These are phyloP conservation scores for Melanargia galathea DNA, from an alignment of 2,888 invertebrate species.

Conservation along the genomic window DNA sequence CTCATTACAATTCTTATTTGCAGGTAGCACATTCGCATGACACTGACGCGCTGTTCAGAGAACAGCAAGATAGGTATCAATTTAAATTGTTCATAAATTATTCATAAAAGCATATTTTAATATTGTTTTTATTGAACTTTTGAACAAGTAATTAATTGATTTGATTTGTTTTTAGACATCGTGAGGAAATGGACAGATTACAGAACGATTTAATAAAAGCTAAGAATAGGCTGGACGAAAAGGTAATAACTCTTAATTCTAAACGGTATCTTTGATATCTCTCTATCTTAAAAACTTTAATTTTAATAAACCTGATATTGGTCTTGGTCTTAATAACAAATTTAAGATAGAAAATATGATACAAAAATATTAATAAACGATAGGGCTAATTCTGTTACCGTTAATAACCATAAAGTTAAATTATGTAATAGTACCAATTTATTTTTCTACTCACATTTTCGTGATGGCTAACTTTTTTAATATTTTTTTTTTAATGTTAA, in stretches of 20 bases:
- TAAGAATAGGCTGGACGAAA: constrained; percentile 78
- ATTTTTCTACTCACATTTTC: too few species aligned
- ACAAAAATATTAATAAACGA: too few species aligned
- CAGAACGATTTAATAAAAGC: constrained; percentile 80
- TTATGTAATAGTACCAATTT: too few species aligned
- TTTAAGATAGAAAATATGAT: too few species aligned
- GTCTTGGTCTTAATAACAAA: too few species aligned
- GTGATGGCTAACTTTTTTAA: too few species aligned
- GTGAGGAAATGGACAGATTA: constrained; percentile 78
- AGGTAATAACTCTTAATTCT: constrained; percentile 52
- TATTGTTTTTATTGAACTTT: background rate
- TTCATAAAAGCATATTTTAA: background rate
- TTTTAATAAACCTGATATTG: too few species aligned
- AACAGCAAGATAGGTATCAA: constrained; percentile 74
- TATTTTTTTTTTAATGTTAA: background rate
- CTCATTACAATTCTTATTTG: background rate
- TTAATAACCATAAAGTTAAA: too few species aligned
- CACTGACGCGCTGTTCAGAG: constrained; percentile 73
- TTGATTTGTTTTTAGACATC: constrained; percentile 59
- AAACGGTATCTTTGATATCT: too few species aligned
- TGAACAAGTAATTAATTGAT: background rate
- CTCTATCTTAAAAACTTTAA: too few species aligned
- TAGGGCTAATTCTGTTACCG: too few species aligned
- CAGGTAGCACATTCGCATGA: constrained; percentile 75
- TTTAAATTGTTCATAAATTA: background rate